Evolutionary conservation across 2,113 vertebrate species (phyloP).

Genomic region (Chunga burmeisteri): DNA sequence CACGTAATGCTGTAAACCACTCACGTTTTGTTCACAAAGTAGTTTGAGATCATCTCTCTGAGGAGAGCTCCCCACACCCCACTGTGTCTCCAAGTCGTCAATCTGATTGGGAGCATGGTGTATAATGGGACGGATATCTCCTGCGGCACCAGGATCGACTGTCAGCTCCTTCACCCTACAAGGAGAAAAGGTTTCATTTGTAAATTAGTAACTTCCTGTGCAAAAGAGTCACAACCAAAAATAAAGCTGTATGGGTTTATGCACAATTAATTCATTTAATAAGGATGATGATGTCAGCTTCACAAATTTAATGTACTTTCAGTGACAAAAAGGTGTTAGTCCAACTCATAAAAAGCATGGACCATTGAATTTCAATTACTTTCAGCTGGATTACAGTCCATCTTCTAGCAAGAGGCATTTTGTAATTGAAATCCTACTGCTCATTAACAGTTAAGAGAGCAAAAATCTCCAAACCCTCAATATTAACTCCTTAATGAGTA

Average conservation of each 20-base stretch:
- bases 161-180: conserved; percentile 88
- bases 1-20: conserved; percentile 33
- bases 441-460: background rate
- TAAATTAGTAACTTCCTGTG: background rate
- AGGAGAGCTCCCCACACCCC: conserved; percentile 96
- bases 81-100: conserved; percentile 92
- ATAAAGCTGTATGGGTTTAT: conserved; percentile 20
- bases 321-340: background rate
- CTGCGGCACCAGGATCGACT: conserved; percentile 73
- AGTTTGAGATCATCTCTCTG: conserved; percentile 98
- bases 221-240: background rate
- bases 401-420: background rate
- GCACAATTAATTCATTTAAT: background rate
- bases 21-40: conserved; percentile 98
- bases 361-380: background rate
- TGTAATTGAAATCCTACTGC: background rate
- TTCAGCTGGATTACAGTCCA: background rate
- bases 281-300: conserved; percentile 71
- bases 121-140: conserved; percentile 81
- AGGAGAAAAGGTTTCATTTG: conserved; percentile 16
- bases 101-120: conserved; percentile 85
- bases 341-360: background rate
- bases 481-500: background rate
- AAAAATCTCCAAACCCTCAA: background rate
- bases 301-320: conserved; percentile 27